A percentile compares a stretch with the other conserved stretches of the same genome.
phyloP scores from a whole-genome alignment of 2,797 vertebrate genomes.

The Tauraco hartlaubi region DNA sequence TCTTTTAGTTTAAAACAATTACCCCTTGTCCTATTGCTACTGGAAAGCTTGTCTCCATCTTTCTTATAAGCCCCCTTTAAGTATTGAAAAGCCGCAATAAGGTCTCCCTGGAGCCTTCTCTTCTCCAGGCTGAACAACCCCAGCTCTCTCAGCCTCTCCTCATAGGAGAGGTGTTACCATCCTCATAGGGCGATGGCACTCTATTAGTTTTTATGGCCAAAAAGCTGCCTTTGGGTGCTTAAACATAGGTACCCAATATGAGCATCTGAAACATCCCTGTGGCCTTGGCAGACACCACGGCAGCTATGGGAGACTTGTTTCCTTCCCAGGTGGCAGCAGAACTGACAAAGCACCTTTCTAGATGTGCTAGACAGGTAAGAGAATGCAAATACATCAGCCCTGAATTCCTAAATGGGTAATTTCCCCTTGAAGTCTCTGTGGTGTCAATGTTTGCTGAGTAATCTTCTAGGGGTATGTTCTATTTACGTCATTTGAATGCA shows the following conservation, averaged over 20 bases:
- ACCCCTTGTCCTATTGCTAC: too few relatives aligned
- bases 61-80: too few relatives aligned
- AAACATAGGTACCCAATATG: background rate
- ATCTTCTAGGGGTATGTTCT: background rate
- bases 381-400: background rate
- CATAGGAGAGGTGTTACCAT: background rate
- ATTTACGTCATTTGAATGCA: background rate
- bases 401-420: background rate
- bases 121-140: background rate
- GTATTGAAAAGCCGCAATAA: too few relatives aligned
- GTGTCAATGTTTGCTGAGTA: background rate
- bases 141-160: background rate
- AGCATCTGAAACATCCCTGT: background rate
- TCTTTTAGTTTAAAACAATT: too few relatives aligned
- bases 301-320: background rate
- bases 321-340: background rate
- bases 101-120: background rate
- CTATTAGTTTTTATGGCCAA: background rate
- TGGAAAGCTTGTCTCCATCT: too few relatives aligned
- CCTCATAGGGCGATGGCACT: too few relatives aligned
- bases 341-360: background rate
- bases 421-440: background rate
- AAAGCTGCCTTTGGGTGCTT: background rate
- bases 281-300: background rate
- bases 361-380: background rate